These are phyloP conservation scores for Lepus europaeus DNA, from an alignment of 2,113 vertebrate species.

Conservation along the genomic window DNA sequence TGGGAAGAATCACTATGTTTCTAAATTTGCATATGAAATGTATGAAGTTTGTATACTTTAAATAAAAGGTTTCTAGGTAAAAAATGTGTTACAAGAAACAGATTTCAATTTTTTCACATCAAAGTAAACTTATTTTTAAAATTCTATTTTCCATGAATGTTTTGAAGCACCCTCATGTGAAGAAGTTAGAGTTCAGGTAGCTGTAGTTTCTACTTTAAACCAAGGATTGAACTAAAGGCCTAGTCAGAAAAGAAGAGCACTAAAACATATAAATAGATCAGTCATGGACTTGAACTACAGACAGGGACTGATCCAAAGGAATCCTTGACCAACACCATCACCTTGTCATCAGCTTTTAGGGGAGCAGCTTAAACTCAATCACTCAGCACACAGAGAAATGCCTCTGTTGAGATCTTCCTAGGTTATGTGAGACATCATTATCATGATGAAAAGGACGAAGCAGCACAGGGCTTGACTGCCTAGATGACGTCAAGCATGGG, in stretches of 20 bases:
- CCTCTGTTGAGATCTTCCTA: not conserved
- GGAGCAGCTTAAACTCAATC: not conserved
- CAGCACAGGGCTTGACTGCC: not conserved
- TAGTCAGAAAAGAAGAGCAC: not conserved
- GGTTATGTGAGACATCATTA: not conserved
- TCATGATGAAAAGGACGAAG: not conserved
- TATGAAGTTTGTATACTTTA: too few relatives aligned
- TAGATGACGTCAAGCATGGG: not conserved
- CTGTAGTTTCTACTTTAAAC: conserved; percentile 7
- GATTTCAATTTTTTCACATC: too few relatives aligned
- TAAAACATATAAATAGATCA: not conserved
- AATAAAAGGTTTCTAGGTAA: too few relatives aligned
- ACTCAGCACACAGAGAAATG: not conserved
- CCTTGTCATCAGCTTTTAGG: not conserved
- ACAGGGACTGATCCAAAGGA: not conserved
- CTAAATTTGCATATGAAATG: too few relatives aligned
- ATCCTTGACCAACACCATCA: not conserved
- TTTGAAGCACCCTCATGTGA: too few relatives aligned
- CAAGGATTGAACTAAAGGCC: not conserved
- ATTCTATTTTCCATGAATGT: too few relatives aligned
- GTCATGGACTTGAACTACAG: not conserved
- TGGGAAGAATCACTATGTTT: too few relatives aligned
- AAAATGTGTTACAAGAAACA: too few relatives aligned
- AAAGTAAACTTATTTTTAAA: too few relatives aligned
- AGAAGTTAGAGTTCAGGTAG: not conserved